Conservation (phyloP, 2,888 invertebrate species). For the Apotomis capreana region DNA sequence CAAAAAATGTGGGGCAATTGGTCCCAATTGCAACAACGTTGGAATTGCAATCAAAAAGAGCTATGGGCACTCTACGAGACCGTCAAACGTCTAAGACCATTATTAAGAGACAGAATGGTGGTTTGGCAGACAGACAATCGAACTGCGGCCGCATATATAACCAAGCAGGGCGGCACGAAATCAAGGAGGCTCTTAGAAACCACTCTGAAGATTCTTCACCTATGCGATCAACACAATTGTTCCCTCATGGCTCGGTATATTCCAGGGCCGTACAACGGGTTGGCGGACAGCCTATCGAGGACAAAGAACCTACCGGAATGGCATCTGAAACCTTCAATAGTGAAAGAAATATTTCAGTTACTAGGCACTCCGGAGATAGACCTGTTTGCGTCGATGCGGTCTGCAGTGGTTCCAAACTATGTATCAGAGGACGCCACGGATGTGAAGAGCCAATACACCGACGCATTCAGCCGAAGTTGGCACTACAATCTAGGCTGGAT, state of each 20-base stretch:
- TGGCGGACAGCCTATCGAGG: slow-evolving; percentile 45
- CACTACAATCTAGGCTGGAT: slow-evolving; percentile 44
- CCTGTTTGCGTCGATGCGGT: slow-evolving; percentile 36
- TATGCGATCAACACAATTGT: too few species aligned
- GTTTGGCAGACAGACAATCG: too few species aligned
- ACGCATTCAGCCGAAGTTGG: slow-evolving; percentile 47
- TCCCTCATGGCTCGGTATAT: background rate
- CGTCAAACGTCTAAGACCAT: too few species aligned
- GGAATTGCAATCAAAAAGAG: too few species aligned
- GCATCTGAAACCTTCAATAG: slow-evolving; percentile 13
- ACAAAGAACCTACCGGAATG: slow-evolving; percentile 23
- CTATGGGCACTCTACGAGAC: too few species aligned
- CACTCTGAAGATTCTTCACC: too few species aligned
- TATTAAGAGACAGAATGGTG: too few species aligned
- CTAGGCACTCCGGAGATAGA: slow-evolving; percentile 41
- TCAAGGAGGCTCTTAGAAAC: too few species aligned
- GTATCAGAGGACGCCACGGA: slow-evolving; percentile 40
- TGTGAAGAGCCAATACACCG: slow-evolving; percentile 26
- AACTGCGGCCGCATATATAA: too few species aligned
- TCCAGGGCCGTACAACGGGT: slow-evolving; percentile 1
- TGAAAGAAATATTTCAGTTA: slow-evolving; percentile 21
- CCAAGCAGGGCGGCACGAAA: too few species aligned
- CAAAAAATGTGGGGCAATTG: too few species aligned
- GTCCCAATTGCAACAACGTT: too few species aligned
- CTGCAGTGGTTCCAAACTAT: slow-evolving; percentile 40